Evolutionary conservation across 2,113 vertebrate species (phyloP).

Genomic region (Microtus montanus): DNA sequence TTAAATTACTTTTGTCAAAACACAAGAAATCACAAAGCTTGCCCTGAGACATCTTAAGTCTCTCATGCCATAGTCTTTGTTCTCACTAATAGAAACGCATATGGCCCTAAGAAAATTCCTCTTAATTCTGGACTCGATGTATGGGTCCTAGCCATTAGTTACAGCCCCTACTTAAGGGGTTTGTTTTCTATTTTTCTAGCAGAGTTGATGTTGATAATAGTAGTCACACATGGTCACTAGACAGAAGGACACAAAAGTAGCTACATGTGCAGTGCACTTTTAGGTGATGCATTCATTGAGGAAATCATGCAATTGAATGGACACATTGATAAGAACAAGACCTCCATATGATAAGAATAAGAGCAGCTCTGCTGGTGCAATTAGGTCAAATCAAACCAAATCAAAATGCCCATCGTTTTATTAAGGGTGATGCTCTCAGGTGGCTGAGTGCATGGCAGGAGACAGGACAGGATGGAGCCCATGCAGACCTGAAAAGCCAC

Average conservation of each 20-base stretch:
- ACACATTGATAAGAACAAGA: no score
- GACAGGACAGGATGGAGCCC: no score
- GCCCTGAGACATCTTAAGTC: background rate
- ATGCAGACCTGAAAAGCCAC: no score
- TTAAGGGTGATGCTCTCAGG: no score
- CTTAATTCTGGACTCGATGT: background rate
- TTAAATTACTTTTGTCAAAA: slow-evolving; percentile 69
- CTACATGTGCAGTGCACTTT: background rate
- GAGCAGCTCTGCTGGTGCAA: no score
- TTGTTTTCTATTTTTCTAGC: background rate
- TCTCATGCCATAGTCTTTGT: background rate
- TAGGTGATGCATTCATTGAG: accelerated
- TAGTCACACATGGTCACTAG: accelerated
- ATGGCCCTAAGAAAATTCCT: background rate
- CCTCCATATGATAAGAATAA: no score
- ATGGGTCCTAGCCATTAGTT: background rate
- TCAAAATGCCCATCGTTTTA: no score
- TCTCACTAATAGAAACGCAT: background rate
- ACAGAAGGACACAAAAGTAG: background rate
- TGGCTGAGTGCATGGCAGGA: no score
- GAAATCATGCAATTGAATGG: background rate
- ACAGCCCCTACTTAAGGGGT: background rate
- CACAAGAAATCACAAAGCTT: slow-evolving; percentile 36
- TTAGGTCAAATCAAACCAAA: no score
- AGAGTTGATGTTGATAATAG: background rate